These are phyloP conservation scores for Oreortyx pictus DNA, from an alignment of 2,797 vertebrate species.

Conservation along the genomic window DNA sequence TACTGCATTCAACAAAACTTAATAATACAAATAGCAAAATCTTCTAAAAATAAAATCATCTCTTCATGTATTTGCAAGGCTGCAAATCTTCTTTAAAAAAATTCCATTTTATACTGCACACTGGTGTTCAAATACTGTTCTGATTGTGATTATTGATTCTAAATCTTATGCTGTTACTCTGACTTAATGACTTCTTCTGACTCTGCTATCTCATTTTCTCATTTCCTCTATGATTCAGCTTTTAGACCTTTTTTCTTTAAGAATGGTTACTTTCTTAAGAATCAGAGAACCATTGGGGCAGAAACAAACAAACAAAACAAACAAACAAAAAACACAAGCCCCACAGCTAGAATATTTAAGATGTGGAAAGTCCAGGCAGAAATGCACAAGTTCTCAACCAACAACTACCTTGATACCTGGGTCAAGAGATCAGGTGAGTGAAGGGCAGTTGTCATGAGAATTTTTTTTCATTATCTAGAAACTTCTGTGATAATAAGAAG, in stretches of 20 bases:
- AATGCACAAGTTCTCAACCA: conserved; percentile 67
- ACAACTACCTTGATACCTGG: conserved; percentile 64
- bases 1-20: conserved; percentile 57
- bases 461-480: conserved; percentile 54
- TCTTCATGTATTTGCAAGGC: background rate
- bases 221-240: conserved; percentile 25
- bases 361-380: conserved; percentile 15
- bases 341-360: conserved; percentile 59
- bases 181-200: background rate
- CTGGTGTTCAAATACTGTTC: conserved; percentile 23
- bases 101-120: background rate
- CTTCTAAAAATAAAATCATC: conserved; percentile 41
- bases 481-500: conserved; percentile 59
- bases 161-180: conserved; percentile 30
- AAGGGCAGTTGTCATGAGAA: conserved; percentile 69
- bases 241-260: conserved; percentile 2
- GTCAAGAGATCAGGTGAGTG: conserved; percentile 75
- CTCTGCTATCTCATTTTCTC: conserved; percentile 16
- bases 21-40: conserved; percentile 51
- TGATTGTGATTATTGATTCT: conserved; percentile 44
- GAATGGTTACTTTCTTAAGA: conserved; percentile 36
- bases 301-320: background rate
- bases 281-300: conserved; percentile 6
- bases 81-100: conserved; percentile 22
- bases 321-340: background rate